Percentiles rank a stretch among this genome's conserved stretches.
Evolutionary conservation across 2,113 vertebrate genomes (phyloP).

Genomic region (Piaya cayana): DNA sequence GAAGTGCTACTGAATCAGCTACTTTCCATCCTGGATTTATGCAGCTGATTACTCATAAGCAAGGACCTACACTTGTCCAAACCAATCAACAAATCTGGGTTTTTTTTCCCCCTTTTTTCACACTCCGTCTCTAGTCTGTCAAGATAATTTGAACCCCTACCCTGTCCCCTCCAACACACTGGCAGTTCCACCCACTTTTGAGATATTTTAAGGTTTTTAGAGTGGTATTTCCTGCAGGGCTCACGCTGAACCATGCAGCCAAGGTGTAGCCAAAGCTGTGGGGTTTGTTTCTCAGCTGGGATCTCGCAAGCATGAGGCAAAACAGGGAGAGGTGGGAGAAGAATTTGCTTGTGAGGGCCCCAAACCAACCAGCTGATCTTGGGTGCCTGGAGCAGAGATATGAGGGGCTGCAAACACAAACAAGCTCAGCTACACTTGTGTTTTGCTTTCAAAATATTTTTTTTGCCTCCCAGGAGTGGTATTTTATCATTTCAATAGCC

Average conservation of each 20-base stretch:
- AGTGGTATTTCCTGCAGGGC: neutral
- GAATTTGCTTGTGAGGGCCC: neutral
- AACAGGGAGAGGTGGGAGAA: neutral
- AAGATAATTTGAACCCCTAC: neutral
- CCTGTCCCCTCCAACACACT: neutral
- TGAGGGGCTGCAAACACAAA: neutral
- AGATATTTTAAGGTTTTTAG: neutral
- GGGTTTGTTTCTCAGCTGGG: neutral
- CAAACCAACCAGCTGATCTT: neutral
- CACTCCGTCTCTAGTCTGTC: neutral
- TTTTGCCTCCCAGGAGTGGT: neutral
- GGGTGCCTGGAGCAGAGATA: neutral
- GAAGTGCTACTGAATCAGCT: neutral
- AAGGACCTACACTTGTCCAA: neutral
- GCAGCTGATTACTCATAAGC: neutral
- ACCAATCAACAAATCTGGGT: neutral
- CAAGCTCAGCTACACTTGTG: neutral
- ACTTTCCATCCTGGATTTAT: neutral
- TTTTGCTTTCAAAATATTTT: neutral
- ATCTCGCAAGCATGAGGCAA: too few species aligned
- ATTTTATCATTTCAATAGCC: neutral
- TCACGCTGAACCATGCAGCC: neutral
- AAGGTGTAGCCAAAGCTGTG: neutral
- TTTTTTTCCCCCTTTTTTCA: neutral
- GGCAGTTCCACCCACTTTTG: neutral